phyloP scores from a whole-genome alignment of 35 echinoderm and acorn worm species.

The Strongylocentrotus purpuratus region DNA sequence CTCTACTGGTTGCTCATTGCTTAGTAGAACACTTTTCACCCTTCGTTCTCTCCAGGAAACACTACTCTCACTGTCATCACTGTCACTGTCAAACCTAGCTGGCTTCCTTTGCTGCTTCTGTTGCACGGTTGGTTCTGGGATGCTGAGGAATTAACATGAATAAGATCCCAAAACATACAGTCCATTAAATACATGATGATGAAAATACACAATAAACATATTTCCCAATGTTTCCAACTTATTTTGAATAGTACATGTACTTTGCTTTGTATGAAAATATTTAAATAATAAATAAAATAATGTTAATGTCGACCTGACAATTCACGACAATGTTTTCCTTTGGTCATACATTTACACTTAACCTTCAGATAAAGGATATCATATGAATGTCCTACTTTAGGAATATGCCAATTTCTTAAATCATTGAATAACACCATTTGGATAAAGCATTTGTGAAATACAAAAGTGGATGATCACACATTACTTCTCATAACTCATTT shows the following conservation, averaged over 20 bases:
- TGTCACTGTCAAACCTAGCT: not conserved
- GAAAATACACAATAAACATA: not conserved
- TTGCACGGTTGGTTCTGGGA: not conserved
- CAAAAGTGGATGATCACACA: no score
- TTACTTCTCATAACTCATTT: no score
- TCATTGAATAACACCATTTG: no score
- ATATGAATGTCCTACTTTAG: no score
- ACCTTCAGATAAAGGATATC: no score
- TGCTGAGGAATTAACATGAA: not conserved
- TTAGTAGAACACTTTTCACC: constrained; percentile 59
- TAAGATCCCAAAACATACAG: not conserved
- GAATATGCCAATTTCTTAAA: no score
- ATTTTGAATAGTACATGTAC: not conserved
- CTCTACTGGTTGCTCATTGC: constrained; percentile 45
- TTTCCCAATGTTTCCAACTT: no score
- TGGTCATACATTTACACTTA: no score
- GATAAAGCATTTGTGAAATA: no score
- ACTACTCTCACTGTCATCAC: constrained; percentile 59
- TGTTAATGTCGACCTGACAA: not conserved
- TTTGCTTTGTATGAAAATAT: not conserved
- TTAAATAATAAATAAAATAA: not conserved
- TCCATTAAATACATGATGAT: not conserved
- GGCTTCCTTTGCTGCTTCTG: not conserved
- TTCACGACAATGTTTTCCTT: no score
- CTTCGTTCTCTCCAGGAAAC: constrained; percentile 23